Conservation (phyloP, 2,888 invertebrate genomes). For the Drosophila vallismaia region DNA sequence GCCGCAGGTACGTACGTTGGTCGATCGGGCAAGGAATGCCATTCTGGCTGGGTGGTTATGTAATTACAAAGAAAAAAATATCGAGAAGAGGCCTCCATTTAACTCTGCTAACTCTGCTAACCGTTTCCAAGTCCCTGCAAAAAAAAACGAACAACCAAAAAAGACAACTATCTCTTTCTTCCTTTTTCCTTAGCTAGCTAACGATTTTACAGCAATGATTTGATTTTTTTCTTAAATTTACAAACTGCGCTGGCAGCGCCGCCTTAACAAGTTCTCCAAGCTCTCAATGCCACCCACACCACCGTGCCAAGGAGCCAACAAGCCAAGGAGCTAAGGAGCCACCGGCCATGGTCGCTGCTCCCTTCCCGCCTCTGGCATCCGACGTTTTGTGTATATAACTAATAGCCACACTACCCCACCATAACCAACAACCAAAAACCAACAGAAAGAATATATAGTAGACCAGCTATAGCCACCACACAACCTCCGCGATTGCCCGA, state of each 20-base stretch:
- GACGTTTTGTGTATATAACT: slow-evolving; percentile 38
- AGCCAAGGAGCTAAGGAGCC: slow-evolving; percentile 3
- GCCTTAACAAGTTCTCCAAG: slow-evolving; percentile 80
- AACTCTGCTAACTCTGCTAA: slow-evolving; percentile 40
- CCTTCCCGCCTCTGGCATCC: slow-evolving; percentile 27
- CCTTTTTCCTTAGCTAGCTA: slow-evolving; percentile 40
- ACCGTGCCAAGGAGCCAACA: slow-evolving; percentile 4
- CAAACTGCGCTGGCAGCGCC: slow-evolving; percentile 73
- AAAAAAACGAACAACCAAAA: slow-evolving; percentile 18
- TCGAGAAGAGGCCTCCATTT: slow-evolving; percentile 1
- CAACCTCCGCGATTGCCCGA: slow-evolving; percentile 42
- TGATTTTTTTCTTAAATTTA: slow-evolving; percentile 82
- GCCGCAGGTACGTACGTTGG: slow-evolving; percentile 65
- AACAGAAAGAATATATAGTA: slow-evolving; percentile 29
- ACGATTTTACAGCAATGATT: slow-evolving; percentile 77
- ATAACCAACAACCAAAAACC: slow-evolving; percentile 27
- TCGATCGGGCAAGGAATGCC: slow-evolving; percentile 21
- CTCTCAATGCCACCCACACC: slow-evolving; percentile 50
- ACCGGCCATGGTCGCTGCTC: slow-evolving; percentile 3
- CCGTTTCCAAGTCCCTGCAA: slow-evolving; percentile 26
- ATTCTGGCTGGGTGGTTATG: slow-evolving; percentile 50
- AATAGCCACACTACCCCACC: slow-evolving; percentile 33
- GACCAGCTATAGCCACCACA: slow-evolving; percentile 23
- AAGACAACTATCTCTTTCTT: slow-evolving; percentile 38
- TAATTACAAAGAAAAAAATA: slow-evolving; percentile 40